Evolutionary conservation across 2,888 invertebrate species (phyloP).

Genomic region (Cheiracanthium punctorium): DNA sequence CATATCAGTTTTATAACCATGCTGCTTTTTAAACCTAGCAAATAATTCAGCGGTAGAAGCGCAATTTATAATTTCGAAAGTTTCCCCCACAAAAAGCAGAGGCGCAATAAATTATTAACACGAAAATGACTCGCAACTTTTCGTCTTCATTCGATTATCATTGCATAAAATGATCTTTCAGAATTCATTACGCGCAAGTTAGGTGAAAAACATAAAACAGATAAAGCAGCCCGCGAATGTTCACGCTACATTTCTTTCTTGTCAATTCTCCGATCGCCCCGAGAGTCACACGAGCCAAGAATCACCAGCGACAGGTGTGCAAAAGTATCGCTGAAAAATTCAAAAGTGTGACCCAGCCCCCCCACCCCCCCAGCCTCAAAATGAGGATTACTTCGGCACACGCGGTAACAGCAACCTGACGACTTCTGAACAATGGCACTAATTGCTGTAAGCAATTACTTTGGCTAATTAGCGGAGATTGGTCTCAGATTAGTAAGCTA

Average conservation of each 20-base stretch:
- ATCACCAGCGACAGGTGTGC: not conserved
- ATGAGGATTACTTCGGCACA: slow-evolving; percentile 47
- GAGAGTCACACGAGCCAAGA: not conserved
- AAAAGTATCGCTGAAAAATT: not conserved
- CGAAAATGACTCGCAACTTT: too few species aligned
- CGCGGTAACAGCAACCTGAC: slow-evolving; percentile 36
- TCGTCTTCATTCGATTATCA: too few species aligned
- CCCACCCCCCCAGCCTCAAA: slow-evolving; percentile 12
- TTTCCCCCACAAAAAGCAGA: too few species aligned
- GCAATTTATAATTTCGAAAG: too few species aligned
- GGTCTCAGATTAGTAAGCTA: slow-evolving; percentile 57
- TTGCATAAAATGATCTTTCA: too few species aligned
- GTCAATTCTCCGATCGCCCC: not conserved
- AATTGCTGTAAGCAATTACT: slow-evolving; percentile 61
- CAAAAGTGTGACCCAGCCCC: not conserved
- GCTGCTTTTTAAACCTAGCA: too few species aligned
- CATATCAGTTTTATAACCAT: too few species aligned
- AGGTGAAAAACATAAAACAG: not conserved
- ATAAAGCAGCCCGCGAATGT: not conserved
- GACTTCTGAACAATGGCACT: slow-evolving; percentile 54
- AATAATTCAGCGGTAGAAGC: too few species aligned
- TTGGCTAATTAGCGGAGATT: slow-evolving; percentile 63
- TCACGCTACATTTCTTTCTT: not conserved
- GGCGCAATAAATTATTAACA: too few species aligned
- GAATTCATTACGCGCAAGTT: too few species aligned